phyloP scores from a whole-genome alignment of 2,797 vertebrate genomes.

The Fringilla coelebs region DNA sequence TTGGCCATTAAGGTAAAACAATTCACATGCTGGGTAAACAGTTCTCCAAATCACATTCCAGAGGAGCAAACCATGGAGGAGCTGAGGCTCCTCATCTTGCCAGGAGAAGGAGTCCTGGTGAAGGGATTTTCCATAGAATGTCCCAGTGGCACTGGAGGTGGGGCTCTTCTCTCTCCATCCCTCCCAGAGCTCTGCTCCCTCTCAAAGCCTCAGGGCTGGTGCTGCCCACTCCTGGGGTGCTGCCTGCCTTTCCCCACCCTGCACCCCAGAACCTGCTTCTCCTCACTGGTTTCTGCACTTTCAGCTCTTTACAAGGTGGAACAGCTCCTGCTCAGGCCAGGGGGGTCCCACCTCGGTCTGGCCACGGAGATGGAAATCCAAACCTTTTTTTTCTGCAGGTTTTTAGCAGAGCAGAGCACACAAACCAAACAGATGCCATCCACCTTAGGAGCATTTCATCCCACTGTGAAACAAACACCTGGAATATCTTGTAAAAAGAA shows the following conservation, averaged over 20 bases:
- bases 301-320: not conserved
- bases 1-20: too few relatives aligned
- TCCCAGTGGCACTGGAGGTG: too few relatives aligned
- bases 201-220: not conserved
- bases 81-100: too few relatives aligned
- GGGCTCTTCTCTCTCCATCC: fast-evolving
- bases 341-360: not conserved
- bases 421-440: not conserved
- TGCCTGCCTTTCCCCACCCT: not conserved
- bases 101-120: too few relatives aligned
- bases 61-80: too few relatives aligned
- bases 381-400: not conserved
- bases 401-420: not conserved
- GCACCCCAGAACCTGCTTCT: not conserved
- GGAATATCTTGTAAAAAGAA: not conserved
- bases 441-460: fast-evolving
- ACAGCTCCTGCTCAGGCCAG: not conserved
- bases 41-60: too few relatives aligned
- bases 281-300: not conserved
- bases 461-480: fast-evolving
- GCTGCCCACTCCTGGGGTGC: not conserved
- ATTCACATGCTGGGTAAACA: too few relatives aligned
- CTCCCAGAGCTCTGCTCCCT: not conserved
- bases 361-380: not conserved
- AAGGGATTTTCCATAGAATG: too few relatives aligned